Evolutionary conservation across 2,113 vertebrate species (phyloP).

Genomic region (Larimichthys crocea): DNA sequence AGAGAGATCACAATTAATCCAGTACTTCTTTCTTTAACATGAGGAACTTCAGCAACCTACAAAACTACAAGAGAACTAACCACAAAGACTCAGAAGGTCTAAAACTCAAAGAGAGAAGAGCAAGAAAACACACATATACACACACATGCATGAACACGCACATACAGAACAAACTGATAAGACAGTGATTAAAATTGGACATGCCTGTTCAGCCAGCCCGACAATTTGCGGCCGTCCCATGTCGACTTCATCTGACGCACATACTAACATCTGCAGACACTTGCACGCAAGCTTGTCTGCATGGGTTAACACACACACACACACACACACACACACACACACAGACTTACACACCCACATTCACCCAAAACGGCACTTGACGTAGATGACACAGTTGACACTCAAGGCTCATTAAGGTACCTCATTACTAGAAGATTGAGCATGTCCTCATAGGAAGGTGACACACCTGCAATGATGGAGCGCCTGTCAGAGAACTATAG

Average conservation of each 20-base stretch:
- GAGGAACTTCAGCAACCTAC: neutral
- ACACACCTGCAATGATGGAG: conserved; percentile 49
- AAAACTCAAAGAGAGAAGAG: too few relatives aligned
- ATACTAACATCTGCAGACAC: conserved; percentile 16
- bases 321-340: neutral
- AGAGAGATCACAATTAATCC: neutral
- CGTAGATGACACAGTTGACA: conserved; percentile 32
- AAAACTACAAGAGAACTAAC: neutral
- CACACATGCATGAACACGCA: too few relatives aligned
- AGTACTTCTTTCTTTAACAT: neutral
- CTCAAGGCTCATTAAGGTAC: conserved; percentile 45
- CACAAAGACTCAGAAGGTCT: too few relatives aligned
- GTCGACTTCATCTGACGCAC: conserved; percentile 35
- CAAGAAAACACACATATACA: too few relatives aligned
- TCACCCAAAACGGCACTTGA: conserved; percentile 2
- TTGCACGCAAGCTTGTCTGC: conserved; percentile 13
- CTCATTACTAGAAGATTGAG: conserved; percentile 53
- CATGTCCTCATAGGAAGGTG: conserved; percentile 21
- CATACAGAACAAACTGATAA: neutral
- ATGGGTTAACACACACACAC: conserved; percentile 18
- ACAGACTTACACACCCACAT: conserved; percentile 9
- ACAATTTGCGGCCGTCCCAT: conserved; percentile 21
- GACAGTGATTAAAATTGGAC: conserved; percentile 26
- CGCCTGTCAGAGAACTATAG: conserved; percentile 28
- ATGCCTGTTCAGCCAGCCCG: conserved; percentile 22